phyloP scores from a whole-genome alignment of 92 coral and sea anemone species.

The Palythoa caribaeorum region DNA sequence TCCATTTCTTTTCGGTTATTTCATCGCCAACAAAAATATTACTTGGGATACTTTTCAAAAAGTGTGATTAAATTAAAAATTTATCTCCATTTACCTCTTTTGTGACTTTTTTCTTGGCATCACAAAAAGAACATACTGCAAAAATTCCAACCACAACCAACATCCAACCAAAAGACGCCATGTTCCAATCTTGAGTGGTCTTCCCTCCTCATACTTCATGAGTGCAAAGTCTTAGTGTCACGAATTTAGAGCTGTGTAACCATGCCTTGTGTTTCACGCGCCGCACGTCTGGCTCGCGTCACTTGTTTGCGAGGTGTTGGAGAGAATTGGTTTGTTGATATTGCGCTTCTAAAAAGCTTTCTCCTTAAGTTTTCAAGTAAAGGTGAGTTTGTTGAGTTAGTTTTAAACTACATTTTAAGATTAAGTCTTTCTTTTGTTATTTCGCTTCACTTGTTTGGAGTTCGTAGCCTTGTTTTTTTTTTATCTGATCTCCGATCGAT shows the following conservation, averaged over 20 bases:
- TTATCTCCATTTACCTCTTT: slow-evolving; percentile 83
- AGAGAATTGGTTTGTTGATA: background rate
- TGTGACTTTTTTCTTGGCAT: slow-evolving; percentile 89
- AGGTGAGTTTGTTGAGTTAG: background rate
- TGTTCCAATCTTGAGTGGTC: slow-evolving; percentile 58
- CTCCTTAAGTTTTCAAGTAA: background rate
- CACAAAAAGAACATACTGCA: slow-evolving; percentile 42
- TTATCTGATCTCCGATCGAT: too few relatives aligned
- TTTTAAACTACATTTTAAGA: background rate
- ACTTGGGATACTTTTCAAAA: background rate
- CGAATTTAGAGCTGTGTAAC: slow-evolving; percentile 15
- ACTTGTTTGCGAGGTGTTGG: background rate
- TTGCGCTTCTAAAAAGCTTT: background rate
- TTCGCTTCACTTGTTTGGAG: background rate
- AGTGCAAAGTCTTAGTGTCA: slow-evolving; percentile 2
- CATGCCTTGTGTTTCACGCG: slow-evolving; percentile 32
- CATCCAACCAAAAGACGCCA: slow-evolving; percentile 94
- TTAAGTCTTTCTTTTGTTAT: background rate
- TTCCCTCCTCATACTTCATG: slow-evolving; percentile 40
- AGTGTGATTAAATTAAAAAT: background rate
- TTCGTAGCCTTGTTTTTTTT: too few relatives aligned
- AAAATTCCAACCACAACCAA: slow-evolving; percentile 40
- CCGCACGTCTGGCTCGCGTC: background rate
- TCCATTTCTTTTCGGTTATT: too few relatives aligned
- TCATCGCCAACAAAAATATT: background rate